A percentile compares a stretch with the other conserved stretches of the same genome.
Evolutionary conservation across 2,797 vertebrate genomes (phyloP).

Genomic region (Rhinoraja longicauda): DNA sequence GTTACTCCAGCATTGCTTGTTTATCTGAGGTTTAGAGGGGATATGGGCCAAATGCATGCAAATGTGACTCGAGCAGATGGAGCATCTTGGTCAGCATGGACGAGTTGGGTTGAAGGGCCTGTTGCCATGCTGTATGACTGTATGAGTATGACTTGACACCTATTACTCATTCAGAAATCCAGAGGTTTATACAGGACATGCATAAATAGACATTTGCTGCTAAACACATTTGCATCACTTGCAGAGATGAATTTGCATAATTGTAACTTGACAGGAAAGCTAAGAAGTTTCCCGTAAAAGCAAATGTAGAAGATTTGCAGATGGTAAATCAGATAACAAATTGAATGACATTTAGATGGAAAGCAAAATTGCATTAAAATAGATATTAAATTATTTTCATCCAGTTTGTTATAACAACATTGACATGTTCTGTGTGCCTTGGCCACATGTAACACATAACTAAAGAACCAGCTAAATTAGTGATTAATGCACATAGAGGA

Average conservation of each 20-base stretch:
- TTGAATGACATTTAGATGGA: background rate
- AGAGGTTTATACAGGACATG: background rate
- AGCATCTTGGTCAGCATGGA: no score
- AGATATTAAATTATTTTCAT: background rate
- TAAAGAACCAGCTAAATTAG: background rate
- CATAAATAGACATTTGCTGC: background rate
- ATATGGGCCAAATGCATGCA: no score
- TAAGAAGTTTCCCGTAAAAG: background rate
- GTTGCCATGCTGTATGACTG: no score
- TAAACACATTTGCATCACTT: background rate
- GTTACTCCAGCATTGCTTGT: no score
- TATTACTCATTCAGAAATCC: background rate
- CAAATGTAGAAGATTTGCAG: background rate
- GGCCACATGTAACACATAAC: background rate
- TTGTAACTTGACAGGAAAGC: background rate
- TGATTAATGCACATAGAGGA: background rate
- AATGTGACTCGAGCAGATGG: no score
- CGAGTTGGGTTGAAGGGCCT: no score
- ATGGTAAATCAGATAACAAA: background rate
- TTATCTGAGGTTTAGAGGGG: no score
- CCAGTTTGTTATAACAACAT: background rate
- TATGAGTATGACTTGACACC: no score
- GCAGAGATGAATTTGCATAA: background rate
- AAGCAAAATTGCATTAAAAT: background rate
- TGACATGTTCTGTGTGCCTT: background rate